These are phyloP conservation scores for Ectemnius cavifrons DNA, from an alignment of 2,888 invertebrate species.

Conservation along the genomic window DNA sequence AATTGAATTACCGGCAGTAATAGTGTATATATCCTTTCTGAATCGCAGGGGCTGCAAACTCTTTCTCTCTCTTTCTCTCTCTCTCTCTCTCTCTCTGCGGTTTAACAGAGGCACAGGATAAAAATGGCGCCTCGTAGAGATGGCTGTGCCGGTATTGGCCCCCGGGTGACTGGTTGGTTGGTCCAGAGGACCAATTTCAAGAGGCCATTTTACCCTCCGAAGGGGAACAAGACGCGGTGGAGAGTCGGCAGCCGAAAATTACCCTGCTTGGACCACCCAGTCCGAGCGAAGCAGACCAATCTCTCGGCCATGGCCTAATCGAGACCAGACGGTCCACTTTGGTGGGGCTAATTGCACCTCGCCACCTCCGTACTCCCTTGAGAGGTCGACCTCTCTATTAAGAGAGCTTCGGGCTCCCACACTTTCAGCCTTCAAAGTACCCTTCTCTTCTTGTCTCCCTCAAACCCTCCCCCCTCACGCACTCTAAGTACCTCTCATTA, in stretches of 20 bases:
- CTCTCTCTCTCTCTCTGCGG: no score
- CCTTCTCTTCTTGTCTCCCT: constrained; percentile 14
- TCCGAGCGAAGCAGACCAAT: constrained; percentile 69
- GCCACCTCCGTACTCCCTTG: constrained; percentile 58
- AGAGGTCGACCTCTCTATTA: constrained; percentile 66
- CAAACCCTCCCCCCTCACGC: constrained; percentile 9
- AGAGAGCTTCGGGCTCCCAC: constrained; percentile 59
- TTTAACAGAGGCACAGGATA: background rate
- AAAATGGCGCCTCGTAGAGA: constrained; percentile 5
- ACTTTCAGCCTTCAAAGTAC: constrained; percentile 9
- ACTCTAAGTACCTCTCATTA: constrained; percentile 20
- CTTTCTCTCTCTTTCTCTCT: no score
- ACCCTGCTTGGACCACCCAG: constrained; percentile 74
- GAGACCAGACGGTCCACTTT: constrained; percentile 60
- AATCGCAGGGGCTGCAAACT: background rate
- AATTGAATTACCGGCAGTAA: constrained; percentile 51
- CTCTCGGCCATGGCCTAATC: constrained; percentile 74
- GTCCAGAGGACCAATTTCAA: constrained; percentile 63
- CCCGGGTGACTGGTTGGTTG: constrained; percentile 12
- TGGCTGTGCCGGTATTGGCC: background rate
- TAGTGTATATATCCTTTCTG: constrained; percentile 9
- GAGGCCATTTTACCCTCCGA: constrained; percentile 69
- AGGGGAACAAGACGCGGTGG: constrained; percentile 50
- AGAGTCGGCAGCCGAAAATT: constrained; percentile 71
- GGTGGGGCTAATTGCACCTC: constrained; percentile 75